Evolutionary conservation across 2,113 vertebrate genomes (phyloP), one percentile per base, ranked within the genome.

Genomic region (Oxyruncus cristatus): DNA sequence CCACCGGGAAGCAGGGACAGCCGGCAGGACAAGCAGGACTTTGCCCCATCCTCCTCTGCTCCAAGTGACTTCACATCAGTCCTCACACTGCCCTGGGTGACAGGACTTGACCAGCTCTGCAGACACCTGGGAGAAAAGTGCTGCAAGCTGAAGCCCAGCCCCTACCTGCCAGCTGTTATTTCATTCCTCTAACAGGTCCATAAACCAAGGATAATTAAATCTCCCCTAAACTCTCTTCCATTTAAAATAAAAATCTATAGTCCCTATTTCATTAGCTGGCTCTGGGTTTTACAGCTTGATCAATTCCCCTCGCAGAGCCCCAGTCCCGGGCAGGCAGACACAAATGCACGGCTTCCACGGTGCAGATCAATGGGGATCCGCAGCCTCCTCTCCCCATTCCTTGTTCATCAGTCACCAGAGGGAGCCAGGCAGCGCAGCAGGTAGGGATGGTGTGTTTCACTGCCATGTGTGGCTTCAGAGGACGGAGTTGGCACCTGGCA

Each of bases 211-310:
- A 93, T 95, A 96, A 95, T 96, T 92, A 95, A 97, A 96, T 95
- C 86, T 95, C 91, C 65, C 91, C 94, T 95, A 93, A 95, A 95
- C 93, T 95, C 83, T 77, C 68, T 91, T 92, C 68, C 94, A 93
- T 93, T 96, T 95, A 91, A 93, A 96, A 95, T 87, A 95, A 95
- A 97, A 96, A 97, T 96, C 96, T 61, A 96, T 96, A 96, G 89
- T 93, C 76, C 91, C 94, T 75, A 92, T 95, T 95, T 95, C 94
- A 96, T 95, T 95, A 96, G 89, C 89, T 85, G 65, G 83, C 94
- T 95, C 94, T 81, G 66, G 70, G 65, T 95, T 97, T 96, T 97
- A 95, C 91, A 93, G 94, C 86, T 95, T 97, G 96, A 97, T 96
- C 96, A 97, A 96, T 97, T 92, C 91, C 89, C 80, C 86, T 91